Base-by-base conservation (phyloP, 2,888 invertebrate genomes). In the Syrphus vitripennis region DNA sequence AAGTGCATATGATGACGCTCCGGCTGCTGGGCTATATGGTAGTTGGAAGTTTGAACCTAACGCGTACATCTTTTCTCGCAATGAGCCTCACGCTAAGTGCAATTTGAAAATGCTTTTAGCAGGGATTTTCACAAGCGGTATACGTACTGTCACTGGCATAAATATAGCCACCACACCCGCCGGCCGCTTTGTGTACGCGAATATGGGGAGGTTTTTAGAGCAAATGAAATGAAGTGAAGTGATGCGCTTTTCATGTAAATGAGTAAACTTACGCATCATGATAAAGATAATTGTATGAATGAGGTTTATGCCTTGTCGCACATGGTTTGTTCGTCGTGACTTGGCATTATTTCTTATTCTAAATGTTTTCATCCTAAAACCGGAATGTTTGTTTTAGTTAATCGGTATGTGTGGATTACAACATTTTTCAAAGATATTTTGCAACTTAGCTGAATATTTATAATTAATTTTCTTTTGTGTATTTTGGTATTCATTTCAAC, bases 31-130 rank as follows among this genome's bases (percentile, higher is more conserved):
- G 29, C 16, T 45, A 48, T 29, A 29, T 29, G 16, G 7, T 45
- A 9, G 3, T 26, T 12, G 42, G 16, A 26, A 24, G 63, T 42
- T 24, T 61, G 61, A 9, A 42, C 21, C n/a, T 42, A 42, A 26
- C n/a, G 31, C 48, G 65, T 48, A 12, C 14, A 48, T 67, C 31
- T 67, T 59, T 48, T 48, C 21, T 21, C 63, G 19, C 63, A 63
- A 26, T 63, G 63, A 19, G 42, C 42, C 42, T 21, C 61, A 72
- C 53, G 78, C 53, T 78, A 78, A 78, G 83, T 78, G 83, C 67
- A 78, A 83, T 83, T 78, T 83, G 78, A 78, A 83, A 78, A 83
- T 83, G 78, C 83, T 78, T 83, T 83, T 83, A 83, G 74, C 78
- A 53, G 61, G 31, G 59, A 53, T 74, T 59, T 80, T 67, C 59